phyloP scores from a whole-genome alignment of 2,797 vertebrate species.

The Gallinago stenura region DNA sequence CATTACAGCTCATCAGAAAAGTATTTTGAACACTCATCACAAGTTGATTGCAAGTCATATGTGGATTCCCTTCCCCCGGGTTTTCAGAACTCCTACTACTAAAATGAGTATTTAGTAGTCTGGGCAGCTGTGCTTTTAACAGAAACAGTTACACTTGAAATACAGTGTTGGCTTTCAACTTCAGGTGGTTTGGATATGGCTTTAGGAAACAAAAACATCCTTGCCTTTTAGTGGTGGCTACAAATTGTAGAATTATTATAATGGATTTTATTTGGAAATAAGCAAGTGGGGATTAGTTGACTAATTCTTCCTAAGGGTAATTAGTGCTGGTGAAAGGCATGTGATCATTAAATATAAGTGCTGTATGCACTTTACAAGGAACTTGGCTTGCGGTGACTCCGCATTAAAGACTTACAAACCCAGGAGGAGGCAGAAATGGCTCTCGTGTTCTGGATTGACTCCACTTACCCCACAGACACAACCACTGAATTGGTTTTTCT shows the following conservation, averaged over 20 bases:
- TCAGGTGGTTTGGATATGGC: neutral
- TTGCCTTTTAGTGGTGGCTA: neutral
- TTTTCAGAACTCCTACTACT: neutral
- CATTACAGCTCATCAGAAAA: neutral
- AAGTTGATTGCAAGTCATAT: neutral
- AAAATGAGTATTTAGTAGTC: neutral
- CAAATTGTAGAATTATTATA: neutral
- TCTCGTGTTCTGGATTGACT: neutral
- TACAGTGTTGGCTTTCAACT: neutral
- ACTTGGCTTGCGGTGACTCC: neutral
- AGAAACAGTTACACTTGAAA: neutral
- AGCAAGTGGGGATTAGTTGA: neutral
- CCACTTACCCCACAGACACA: constrained; percentile 85
- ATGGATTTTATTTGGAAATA: neutral
- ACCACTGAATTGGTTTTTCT: constrained; percentile 82
- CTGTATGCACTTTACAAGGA: neutral
- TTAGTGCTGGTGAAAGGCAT: neutral
- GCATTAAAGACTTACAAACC: neutral
- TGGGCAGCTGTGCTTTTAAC: neutral
- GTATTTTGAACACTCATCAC: neutral
- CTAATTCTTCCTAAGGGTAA: neutral
- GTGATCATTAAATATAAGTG: neutral
- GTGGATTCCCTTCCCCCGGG: neutral
- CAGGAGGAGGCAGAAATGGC: neutral
- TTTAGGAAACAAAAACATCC: neutral